These are phyloP conservation scores for Heterohyrax brucei DNA, from an alignment of 2,797 vertebrate species.

Conservation along the genomic window DNA sequence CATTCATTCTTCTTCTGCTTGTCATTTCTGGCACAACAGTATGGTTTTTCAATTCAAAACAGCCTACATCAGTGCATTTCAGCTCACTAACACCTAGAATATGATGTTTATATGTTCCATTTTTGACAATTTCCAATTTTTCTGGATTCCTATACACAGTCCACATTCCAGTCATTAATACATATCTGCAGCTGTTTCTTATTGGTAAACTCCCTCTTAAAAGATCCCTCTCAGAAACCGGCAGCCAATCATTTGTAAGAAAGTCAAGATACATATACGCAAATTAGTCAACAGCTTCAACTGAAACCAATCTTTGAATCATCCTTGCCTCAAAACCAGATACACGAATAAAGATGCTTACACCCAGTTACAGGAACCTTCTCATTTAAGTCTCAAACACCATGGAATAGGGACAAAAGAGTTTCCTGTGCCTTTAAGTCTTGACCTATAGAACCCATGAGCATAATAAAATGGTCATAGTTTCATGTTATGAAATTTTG, in stretches of 20 bases:
- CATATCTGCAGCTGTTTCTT: neutral
- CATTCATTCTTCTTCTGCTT: too few relatives aligned
- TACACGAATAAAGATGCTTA: neutral
- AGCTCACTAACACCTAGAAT: too few relatives aligned
- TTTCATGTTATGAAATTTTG: constrained; percentile 19
- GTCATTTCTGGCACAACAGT: too few relatives aligned
- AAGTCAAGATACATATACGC: neutral
- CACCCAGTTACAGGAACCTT: neutral
- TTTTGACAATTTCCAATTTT: too few relatives aligned
- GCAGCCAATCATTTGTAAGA: neutral
- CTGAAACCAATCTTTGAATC: neutral
- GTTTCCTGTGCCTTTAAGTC: neutral
- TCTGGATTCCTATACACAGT: too few relatives aligned
- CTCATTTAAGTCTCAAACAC: neutral
- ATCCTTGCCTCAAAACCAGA: neutral
- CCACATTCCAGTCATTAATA: too few relatives aligned
- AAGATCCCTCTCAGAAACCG: neutral
- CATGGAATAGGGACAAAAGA: neutral
- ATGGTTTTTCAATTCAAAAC: too few relatives aligned
- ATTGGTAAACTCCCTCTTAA: neutral
- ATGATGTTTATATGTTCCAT: too few relatives aligned
- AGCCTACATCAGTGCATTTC: too few relatives aligned
- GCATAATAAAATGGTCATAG: neutral
- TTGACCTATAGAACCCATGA: constrained; percentile 35
- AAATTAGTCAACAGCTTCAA: neutral